phyloP scores from a whole-genome alignment of 23 tunicate genomes.

The Diplosoma virens region DNA sequence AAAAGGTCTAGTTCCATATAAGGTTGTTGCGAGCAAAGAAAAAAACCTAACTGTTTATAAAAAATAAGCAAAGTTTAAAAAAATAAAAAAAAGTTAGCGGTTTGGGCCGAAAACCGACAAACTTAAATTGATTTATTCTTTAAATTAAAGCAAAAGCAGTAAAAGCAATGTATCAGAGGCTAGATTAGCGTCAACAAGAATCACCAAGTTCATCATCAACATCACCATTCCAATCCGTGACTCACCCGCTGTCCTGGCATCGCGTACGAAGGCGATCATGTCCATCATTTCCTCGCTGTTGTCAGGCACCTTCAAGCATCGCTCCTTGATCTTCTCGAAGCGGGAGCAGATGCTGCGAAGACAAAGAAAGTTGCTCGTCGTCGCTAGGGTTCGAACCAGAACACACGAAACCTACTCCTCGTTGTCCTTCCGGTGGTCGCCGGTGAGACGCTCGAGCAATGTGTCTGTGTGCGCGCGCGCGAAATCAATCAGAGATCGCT shows the following conservation, averaged over 20 bases:
- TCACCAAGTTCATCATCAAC: too few species aligned
- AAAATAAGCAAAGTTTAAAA: too few species aligned
- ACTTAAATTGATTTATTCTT: too few species aligned
- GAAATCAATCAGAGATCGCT: constrained; percentile 69
- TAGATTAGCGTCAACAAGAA: too few species aligned
- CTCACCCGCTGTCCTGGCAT: constrained; percentile 77
- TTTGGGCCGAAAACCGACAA: too few species aligned
- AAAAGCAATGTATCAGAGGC: too few species aligned
- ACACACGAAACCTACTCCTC: constrained; percentile 40
- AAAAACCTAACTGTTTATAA: too few species aligned
- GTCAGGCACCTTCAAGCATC: constrained; percentile 77
- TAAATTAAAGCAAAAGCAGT: too few species aligned
- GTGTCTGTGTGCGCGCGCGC: constrained; percentile 87
- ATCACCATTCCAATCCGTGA: too few species aligned
- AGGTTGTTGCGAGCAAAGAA: too few species aligned
- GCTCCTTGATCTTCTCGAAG: constrained; percentile 83
- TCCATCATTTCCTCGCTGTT: constrained; percentile 96
- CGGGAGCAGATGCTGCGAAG: constrained; percentile 54
- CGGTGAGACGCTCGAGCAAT: constrained; percentile 60
- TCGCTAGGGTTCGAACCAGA: not conserved
- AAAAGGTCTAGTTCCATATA: too few species aligned
- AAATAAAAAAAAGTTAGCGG: too few species aligned
- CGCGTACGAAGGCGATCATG: constrained; percentile 75
- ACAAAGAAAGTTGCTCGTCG: not conserved
- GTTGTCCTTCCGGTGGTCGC: constrained; percentile 78